A percentile compares a stretch with the other conserved stretches of the same genome.
These are phyloP conservation scores for Babylonia areolata DNA, from an alignment of 1,140 invertebrate species.

Conservation along the genomic window DNA sequence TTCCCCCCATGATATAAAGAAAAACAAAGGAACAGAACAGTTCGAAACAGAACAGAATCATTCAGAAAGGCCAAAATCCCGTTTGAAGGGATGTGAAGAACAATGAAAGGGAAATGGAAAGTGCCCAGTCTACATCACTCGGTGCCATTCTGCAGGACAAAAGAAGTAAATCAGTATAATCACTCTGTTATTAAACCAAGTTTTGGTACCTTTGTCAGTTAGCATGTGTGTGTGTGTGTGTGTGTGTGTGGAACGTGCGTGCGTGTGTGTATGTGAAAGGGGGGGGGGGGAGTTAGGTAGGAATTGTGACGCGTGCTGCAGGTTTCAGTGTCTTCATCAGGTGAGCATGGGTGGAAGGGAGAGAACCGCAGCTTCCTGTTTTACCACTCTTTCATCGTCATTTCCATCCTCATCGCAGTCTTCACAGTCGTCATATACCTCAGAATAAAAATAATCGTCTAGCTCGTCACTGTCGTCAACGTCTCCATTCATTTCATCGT, in stretches of 20 bases:
- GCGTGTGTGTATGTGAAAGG: not conserved
- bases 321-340: not conserved
- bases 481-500: not conserved
- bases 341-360: not conserved
- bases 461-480: not conserved
- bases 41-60: no score
- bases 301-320: no score
- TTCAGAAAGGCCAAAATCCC: no score
- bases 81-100: no score
- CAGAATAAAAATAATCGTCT: conserved; percentile 4
- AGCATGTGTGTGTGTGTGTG: not conserved
- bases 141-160: no score
- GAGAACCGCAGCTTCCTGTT: not conserved
- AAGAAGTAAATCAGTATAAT: no score
- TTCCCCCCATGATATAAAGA: no score
- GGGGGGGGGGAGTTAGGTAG: no score
- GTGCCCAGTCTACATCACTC: no score
- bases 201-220: not conserved
- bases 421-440: not conserved
- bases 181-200: no score
- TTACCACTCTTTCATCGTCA: not conserved
- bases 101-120: no score
- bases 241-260: not conserved
- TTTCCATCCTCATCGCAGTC: not conserved
- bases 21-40: no score